Evolutionary conservation across 2,888 invertebrate genomes (phyloP).

Genomic region (Tipula confusa): DNA sequence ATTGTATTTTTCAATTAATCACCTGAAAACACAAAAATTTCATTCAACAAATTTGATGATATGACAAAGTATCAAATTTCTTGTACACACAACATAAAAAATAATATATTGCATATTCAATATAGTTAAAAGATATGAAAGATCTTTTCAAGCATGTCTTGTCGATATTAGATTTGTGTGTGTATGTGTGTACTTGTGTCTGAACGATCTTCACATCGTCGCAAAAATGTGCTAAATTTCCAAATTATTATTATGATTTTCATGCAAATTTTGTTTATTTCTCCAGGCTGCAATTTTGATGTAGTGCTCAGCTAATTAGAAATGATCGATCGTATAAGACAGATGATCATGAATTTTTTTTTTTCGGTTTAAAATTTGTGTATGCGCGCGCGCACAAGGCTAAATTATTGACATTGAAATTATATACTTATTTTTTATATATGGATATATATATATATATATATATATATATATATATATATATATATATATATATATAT

Average conservation of each 20-base stretch:
- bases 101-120: neutral
- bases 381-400: neutral
- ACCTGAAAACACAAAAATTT: constrained; percentile 16
- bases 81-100: neutral
- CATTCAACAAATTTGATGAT: neutral
- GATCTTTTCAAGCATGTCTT: neutral
- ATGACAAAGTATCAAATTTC: neutral
- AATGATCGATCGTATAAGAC: neutral
- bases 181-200: neutral
- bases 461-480: no score
- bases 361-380: neutral
- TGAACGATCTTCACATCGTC: neutral
- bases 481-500: no score
- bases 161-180: neutral
- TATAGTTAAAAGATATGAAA: neutral
- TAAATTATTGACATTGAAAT: neutral
- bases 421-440: no score
- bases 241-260: neutral
- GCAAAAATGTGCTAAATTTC: neutral
- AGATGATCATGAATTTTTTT: neutral
- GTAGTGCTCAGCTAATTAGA: neutral
- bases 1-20: no score
- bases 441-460: no score
- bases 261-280: neutral
- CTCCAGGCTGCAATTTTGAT: neutral